A percentile compares a stretch with the other conserved stretches of the same genome.
phyloP scores from a whole-genome alignment of 1,140 invertebrate genomes.

The Cydia strobilella region DNA sequence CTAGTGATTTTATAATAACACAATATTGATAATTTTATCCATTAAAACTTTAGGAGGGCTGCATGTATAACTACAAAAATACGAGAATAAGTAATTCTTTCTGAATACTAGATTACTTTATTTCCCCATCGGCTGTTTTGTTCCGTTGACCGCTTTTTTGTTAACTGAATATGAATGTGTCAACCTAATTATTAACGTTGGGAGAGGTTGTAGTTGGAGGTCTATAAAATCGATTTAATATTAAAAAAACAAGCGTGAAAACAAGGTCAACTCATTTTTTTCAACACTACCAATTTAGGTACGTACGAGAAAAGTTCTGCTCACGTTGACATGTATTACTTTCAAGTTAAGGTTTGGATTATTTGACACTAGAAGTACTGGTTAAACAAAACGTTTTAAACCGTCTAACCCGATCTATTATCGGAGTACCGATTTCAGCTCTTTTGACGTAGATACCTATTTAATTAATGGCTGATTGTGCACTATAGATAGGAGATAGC shows the following conservation, averaged over 20 bases:
- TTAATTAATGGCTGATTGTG: conserved; percentile 12
- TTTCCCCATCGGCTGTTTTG: too few species aligned
- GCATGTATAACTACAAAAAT: background rate
- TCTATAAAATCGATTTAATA: background rate
- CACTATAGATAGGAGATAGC: conserved; percentile 26
- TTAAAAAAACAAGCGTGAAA: background rate
- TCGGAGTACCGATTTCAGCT: background rate
- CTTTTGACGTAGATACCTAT: conserved; percentile 13
- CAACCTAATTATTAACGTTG: background rate
- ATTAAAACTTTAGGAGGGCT: background rate
- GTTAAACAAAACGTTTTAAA: background rate
- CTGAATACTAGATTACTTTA: background rate
- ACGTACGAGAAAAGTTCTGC: background rate
- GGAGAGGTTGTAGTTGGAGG: background rate
- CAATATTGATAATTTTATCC: too few species aligned
- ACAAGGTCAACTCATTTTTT: background rate
- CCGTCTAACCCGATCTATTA: background rate
- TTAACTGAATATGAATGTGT: background rate
- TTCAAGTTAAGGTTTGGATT: background rate
- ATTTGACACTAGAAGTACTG: background rate
- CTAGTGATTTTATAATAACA: too few species aligned
- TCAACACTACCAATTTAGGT: background rate
- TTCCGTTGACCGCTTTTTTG: background rate
- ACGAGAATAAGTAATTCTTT: conserved; percentile 3
- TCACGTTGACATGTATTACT: background rate